These are phyloP conservation scores for Maniola jurtina DNA, from an alignment of 1,140 invertebrate genomes.

Conservation along the genomic window DNA sequence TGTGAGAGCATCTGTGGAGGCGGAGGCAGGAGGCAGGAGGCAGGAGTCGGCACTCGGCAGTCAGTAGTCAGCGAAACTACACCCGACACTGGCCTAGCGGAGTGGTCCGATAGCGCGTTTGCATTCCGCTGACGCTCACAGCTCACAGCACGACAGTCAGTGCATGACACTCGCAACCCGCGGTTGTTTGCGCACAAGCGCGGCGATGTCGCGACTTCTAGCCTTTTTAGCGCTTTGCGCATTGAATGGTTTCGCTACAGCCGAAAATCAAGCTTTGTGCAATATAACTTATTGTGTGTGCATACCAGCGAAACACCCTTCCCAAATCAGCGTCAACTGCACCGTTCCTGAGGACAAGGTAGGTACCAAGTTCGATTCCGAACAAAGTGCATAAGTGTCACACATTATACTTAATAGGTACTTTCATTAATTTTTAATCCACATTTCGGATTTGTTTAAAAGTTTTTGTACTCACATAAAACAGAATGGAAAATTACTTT, in stretches of 20 bases:
- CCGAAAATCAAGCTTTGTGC: slow-evolving; percentile 73
- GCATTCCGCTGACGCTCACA: neutral
- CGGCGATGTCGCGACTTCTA: slow-evolving; percentile 62
- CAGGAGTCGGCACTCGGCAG: slow-evolving; percentile 20
- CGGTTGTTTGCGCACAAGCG: slow-evolving; percentile 54
- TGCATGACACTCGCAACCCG: slow-evolving; percentile 54
- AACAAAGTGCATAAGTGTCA: slow-evolving; percentile 14
- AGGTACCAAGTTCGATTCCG: slow-evolving; percentile 67
- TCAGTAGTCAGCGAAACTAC: neutral
- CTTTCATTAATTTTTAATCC: neutral
- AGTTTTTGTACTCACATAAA: too few species aligned
- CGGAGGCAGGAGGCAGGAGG: slow-evolving; percentile 20
- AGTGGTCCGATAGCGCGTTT: neutral
- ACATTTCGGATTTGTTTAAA: too few species aligned
- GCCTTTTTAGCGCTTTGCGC: slow-evolving; percentile 49
- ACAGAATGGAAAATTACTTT: too few species aligned
- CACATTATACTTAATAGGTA: neutral
- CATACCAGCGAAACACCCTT: slow-evolving; percentile 74
- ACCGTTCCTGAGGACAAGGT: slow-evolving; percentile 81
- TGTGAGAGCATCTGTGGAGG: slow-evolving; percentile 25
- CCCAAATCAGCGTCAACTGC: slow-evolving; percentile 83
- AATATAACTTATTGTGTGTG: slow-evolving; percentile 80
- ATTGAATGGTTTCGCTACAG: slow-evolving; percentile 38
- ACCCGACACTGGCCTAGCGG: neutral
- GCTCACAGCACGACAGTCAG: slow-evolving; percentile 43